Evolutionary conservation across 2,888 invertebrate genomes (phyloP), one percentile per base, ranked within the genome.

Genomic region (Heteromyza rotundicornis): DNA sequence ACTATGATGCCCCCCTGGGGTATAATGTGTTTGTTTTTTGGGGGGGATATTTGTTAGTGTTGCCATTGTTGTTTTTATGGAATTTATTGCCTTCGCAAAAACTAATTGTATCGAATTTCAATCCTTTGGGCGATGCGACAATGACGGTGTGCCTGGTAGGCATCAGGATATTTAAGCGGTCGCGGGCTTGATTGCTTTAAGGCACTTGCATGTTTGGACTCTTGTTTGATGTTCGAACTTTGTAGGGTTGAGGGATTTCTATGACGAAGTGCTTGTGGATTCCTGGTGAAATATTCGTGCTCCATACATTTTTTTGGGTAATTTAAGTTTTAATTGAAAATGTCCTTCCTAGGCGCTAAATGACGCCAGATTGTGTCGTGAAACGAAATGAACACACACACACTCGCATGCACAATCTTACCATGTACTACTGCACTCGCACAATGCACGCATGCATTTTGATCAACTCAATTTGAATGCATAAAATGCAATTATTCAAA

Each of bases 41-140:
- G 3, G 49, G 57, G 16, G 14, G 35, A 14, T 24, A 32, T 35
- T 57, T 24, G 32, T 19, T 65, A 50, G 7, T 57, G 59, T 23
- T 59, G 36, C 62, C 67, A 65, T 65, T 55, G 55, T 55, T 55
- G 36, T 55, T 55, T 14, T 36, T 14, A 56, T 40, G 24, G 62
- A 62, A 63, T 67, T 64, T 67, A 67, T 67, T 64, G 60, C 57
- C 40, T 62, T 63, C 58, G 44, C 63, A 64, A 63, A 60, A 61
- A 57, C 57, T 58, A n/a, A 59, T 64, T 62, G 66, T 64, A 64
- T 66, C 60, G 61, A 59, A 60, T 65, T 67, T 64, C 63, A 68
- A 68, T 65, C 65, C 66, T 67, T 66, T 67, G 61, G 65, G 68
- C 2, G 57, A 53, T 62, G 54, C 62, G 54, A 60, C 61, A 63